Evolutionary conservation across 2,113 vertebrate genomes (phyloP).

Genomic region (Heliornis fulica): DNA sequence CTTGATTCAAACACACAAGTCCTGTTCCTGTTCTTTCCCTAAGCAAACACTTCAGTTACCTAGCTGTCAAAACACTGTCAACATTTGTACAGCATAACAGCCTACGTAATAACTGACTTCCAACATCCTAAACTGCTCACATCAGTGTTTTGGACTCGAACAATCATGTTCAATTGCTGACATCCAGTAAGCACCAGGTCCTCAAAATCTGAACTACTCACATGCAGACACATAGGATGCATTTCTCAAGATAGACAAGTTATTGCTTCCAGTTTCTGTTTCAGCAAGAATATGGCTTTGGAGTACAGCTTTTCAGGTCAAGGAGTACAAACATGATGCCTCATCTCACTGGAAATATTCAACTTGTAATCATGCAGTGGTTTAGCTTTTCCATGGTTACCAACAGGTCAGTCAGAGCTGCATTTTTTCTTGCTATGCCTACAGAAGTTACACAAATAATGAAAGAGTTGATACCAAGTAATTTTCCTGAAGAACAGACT

Average conservation of each 20-base stretch:
- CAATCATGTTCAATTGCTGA: neutral
- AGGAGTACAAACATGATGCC: conserved; percentile 16
- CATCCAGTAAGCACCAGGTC: neutral
- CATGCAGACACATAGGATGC: neutral
- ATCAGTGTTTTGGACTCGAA: neutral
- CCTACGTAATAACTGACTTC: neutral
- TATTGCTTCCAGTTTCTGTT: neutral
- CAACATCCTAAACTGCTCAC: neutral
- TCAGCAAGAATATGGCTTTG: neutral
- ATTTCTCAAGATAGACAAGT: neutral
- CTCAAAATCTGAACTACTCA: neutral
- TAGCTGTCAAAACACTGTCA: neutral
- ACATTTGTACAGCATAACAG: neutral
- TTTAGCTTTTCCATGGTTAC: conserved; percentile 29
- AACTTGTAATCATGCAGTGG: neutral
- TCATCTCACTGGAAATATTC: conserved; percentile 25
- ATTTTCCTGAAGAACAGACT: neutral
- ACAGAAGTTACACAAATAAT: conserved; percentile 28
- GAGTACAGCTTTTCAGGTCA: conserved; percentile 13
- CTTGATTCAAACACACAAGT: neutral
- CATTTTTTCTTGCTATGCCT: neutral
- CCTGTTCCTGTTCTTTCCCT: neutral
- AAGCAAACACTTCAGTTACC: neutral
- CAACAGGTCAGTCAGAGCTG: neutral
- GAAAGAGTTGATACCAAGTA: neutral